phyloP scores from a whole-genome alignment of 2,888 invertebrate genomes.

The Meteorus colon region DNA sequence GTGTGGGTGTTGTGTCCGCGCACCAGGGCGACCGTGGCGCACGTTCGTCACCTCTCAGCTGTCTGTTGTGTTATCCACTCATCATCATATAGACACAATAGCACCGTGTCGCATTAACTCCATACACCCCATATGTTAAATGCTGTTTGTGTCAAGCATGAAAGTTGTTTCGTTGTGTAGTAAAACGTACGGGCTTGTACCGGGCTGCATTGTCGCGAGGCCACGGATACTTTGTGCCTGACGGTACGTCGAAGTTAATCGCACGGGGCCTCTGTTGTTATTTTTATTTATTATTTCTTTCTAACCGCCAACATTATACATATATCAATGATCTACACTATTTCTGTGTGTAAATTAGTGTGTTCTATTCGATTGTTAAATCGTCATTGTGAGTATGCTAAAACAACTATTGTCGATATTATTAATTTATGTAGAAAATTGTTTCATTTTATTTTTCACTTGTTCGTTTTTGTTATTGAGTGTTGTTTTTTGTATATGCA shows the following conservation, averaged over 20 bases:
- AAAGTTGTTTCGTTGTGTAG: slow-evolving; percentile 22
- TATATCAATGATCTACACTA: no score
- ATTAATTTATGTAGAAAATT: not conserved
- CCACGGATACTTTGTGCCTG: slow-evolving; percentile 12
- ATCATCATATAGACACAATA: slow-evolving; percentile 20
- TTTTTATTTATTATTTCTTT: not conserved
- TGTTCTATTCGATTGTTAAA: not conserved
- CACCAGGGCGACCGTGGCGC: slow-evolving; percentile 15
- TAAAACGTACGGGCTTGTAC: slow-evolving; percentile 20
- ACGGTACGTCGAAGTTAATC: slow-evolving; percentile 7
- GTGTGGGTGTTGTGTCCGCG: slow-evolving; percentile 28
- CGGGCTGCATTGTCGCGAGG: slow-evolving; percentile 15
- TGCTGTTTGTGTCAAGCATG: slow-evolving; percentile 36
- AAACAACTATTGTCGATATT: not conserved
- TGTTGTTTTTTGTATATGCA: not conserved
- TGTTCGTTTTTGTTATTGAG: not conserved
- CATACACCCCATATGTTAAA: slow-evolving; percentile 17
- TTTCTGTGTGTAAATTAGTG: not conserved
- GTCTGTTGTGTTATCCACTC: slow-evolving; percentile 6
- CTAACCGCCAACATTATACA: not conserved
- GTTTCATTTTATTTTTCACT: not conserved
- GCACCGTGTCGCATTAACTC: not conserved
- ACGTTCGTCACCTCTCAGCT: slow-evolving; percentile 23
- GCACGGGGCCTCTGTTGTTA: not conserved
- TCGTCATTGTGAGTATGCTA: not conserved